These are phyloP conservation scores for Distichodus sexfasciatus DNA, from an alignment of 2,797 vertebrate species.

Conservation along the genomic window DNA sequence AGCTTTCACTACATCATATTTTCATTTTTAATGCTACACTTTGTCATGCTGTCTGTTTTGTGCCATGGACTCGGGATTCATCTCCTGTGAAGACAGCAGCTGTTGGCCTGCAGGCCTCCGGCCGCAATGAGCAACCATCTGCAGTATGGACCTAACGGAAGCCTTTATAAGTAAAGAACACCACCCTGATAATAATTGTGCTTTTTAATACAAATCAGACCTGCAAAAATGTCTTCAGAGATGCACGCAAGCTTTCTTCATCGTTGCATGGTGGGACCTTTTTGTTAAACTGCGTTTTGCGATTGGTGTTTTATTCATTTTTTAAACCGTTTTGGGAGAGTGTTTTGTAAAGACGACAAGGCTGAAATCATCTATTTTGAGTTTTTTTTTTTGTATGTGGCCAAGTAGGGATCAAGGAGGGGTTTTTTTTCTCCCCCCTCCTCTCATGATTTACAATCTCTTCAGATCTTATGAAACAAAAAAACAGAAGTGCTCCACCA, in stretches of 20 bases:
- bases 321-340: neutral
- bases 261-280: neutral
- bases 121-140: neutral
- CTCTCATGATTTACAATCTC: neutral
- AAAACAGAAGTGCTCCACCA: conserved; percentile 9
- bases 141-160: neutral
- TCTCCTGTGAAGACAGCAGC: conserved; percentile 11
- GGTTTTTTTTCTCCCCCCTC: too few species aligned
- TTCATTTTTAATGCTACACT: neutral
- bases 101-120: neutral
- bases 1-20: too few species aligned
- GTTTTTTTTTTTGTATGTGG: neutral
- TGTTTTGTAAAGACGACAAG: conserved; percentile 5
- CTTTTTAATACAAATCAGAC: neutral
- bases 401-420: neutral
- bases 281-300: neutral
- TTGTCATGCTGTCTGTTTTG: neutral
- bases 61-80: neutral
- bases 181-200: neutral
- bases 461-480: neutral
- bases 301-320: conserved; percentile 7
- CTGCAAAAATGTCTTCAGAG: neutral
- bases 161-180: neutral
- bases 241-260: conserved; percentile 6
- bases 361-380: neutral